phyloP scores from a whole-genome alignment of 2,888 invertebrate genomes.

The Nesidiocoris tenuis region DNA sequence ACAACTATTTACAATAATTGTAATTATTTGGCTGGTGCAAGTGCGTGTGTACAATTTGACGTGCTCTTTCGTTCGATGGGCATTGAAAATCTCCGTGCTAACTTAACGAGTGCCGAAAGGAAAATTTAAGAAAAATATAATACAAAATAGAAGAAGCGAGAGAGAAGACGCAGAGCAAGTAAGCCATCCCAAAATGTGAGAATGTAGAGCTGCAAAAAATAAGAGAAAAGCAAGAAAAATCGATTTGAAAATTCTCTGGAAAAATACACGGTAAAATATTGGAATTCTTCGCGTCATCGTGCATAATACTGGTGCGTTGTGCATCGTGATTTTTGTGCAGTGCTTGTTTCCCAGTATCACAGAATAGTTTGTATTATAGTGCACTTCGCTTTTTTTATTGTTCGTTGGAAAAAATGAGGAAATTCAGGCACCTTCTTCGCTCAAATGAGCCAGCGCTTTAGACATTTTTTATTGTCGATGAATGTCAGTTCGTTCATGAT shows the following conservation, averaged over 20 bases:
- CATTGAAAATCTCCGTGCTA: slow-evolving; percentile 7
- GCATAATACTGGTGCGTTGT: background rate
- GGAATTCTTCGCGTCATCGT: background rate
- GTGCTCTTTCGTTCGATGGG: slow-evolving; percentile 2
- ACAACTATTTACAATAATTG: slow-evolving; percentile 21
- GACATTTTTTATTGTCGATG: background rate
- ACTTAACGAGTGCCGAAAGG: slow-evolving; percentile 31
- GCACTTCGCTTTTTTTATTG: background rate
- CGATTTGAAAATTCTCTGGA: too few relatives aligned
- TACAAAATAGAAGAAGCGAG: background rate
- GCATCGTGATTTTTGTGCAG: background rate
- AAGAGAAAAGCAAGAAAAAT: background rate
- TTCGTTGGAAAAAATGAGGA: background rate
- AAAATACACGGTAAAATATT: too few relatives aligned
- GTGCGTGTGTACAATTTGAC: slow-evolving; percentile 13
- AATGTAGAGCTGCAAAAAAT: slow-evolving; percentile 1
- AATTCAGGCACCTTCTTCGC: background rate
- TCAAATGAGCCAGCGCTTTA: background rate
- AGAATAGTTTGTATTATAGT: too few relatives aligned
- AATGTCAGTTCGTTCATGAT: too few relatives aligned
- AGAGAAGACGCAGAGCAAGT: background rate
- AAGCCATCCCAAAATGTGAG: slow-evolving; percentile 5
- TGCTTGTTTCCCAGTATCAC: background rate
- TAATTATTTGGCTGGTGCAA: slow-evolving; percentile 30
- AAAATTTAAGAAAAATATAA: background rate